Evolutionary conservation across 2,797 vertebrate species (phyloP), one percentile per base, ranked within the genome.

Genomic region (Todus mexicanus): DNA sequence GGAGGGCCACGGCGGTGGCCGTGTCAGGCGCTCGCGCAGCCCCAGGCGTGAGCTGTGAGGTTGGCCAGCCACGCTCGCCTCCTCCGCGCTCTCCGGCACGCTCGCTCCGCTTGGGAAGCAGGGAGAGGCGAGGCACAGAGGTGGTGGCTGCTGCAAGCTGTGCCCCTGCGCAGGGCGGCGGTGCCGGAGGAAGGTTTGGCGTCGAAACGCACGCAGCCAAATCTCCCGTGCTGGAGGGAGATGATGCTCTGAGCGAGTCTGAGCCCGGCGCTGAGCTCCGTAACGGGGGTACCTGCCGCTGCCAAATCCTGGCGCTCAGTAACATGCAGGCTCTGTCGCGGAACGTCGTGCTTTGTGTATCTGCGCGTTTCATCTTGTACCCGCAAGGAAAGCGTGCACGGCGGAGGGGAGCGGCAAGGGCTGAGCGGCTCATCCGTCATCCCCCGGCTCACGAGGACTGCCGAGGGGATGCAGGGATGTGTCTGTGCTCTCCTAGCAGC

Each of bases 31-130:
- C 57, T 47, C 14, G 5, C 19, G 12, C 47, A 15, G 61, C 50
- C 64, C 33, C 48, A 21, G 50, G 56, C 25, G 0, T 0, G 9
- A 47, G 35, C 1, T n/a, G 0, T 29, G 79, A 75, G 29, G 31
- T 66, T 4, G 5, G 38, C 56, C 54, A 16, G 66, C 81, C 16
- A 1, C 13, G 25, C 68, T 54, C 3, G 9, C 73, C 27, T 29
- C 33, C 40, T 64, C 60, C 0, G 2, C 0, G 2, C 82, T 57
- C 87, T 37, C 72, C 27, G 1, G 29, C 50, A 4, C 0, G 1
- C 33, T 84, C 2, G 0, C 72, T 22, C 20, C 2, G 13, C 53
- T 65, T 29, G 59, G 66, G 73, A 65, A 53, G 5, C 5, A 25
- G 42, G 27, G 50, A 64, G 37, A 72, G 69, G 43, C 25, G 9